Evolutionary conservation across 1,140 invertebrate species (phyloP).

Genomic region (Ganaspis sp.): DNA sequence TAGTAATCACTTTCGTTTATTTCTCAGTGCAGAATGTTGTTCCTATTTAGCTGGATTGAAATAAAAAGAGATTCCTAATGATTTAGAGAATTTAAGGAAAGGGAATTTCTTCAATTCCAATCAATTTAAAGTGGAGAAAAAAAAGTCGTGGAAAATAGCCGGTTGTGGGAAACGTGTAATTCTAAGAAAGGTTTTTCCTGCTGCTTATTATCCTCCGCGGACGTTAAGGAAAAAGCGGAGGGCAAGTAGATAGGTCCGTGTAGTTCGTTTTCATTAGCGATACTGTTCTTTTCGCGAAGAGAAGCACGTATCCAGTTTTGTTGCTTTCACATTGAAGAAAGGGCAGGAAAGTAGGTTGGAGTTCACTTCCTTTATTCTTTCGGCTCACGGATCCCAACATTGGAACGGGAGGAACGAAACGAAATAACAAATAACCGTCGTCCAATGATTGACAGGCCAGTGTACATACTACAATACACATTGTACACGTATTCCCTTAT

Average conservation of each 20-base stretch:
- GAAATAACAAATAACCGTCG: conserved; percentile 27
- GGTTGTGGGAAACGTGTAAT: background rate
- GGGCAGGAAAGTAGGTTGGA: background rate
- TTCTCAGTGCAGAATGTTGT: too few relatives aligned
- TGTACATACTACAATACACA: background rate
- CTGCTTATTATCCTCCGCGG: background rate
- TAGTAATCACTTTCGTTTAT: too few relatives aligned
- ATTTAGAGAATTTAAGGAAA: too few relatives aligned
- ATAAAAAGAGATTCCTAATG: too few relatives aligned
- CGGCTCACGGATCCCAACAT: background rate
- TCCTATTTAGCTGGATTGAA: too few relatives aligned
- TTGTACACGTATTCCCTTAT: background rate
- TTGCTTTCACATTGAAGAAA: background rate
- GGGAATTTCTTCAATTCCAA: too few relatives aligned
- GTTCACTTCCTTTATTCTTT: conserved; percentile 21
- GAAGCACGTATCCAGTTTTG: conserved; percentile 9
- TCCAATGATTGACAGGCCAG: conserved; percentile 15
- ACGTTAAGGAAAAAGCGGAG: background rate
- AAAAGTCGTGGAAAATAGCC: background rate
- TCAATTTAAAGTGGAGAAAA: too few relatives aligned
- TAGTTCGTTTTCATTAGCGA: conserved; percentile 4
- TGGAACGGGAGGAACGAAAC: background rate
- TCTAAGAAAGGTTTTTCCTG: background rate
- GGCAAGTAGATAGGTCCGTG: background rate
- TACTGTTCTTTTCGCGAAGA: conserved; percentile 16